These are phyloP conservation scores for Drosophila azteca DNA, from an alignment of 1,140 invertebrate genomes.

Conservation along the genomic window DNA sequence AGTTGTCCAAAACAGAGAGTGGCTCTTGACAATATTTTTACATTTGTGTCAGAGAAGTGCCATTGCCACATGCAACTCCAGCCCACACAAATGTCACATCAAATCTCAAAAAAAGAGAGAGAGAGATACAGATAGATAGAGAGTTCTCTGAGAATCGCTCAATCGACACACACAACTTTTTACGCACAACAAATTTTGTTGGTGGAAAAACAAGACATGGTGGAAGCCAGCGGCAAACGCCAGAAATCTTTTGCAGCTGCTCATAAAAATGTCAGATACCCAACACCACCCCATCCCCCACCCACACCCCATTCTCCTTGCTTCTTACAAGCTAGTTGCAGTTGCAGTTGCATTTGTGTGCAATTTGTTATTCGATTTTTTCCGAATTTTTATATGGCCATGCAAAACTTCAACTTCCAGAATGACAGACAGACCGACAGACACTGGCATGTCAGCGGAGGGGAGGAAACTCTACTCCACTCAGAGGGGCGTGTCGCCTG, in stretches of 20 bases:
- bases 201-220: constrained; percentile 61
- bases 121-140: constrained; percentile 1
- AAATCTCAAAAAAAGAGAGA: constrained; percentile 27
- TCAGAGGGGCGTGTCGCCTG: constrained; percentile 53
- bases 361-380: constrained; percentile 75
- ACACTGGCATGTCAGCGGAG: constrained; percentile 17
- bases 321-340: constrained; percentile 31
- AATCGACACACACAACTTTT: constrained; percentile 55
- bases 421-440: constrained; percentile 12
- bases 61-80: constrained; percentile 18
- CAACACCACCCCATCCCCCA: neutral
- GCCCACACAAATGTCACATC: constrained; percentile 31
- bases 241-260: constrained; percentile 74
- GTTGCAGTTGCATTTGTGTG: constrained; percentile 60
- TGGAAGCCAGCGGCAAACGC: constrained; percentile 22
- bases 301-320: neutral
- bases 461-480: constrained; percentile 19
- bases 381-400: constrained; percentile 53
- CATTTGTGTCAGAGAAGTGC: constrained; percentile 8
- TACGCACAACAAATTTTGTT: constrained; percentile 73
- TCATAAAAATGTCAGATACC: constrained; percentile 71
- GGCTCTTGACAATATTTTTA: constrained; percentile 10
- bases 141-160: constrained; percentile 40
- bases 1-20: neutral
- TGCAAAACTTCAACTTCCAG: constrained; percentile 65